Conservation (phyloP, 2,113 vertebrate species). For the Mastomys coucha region DNA sequence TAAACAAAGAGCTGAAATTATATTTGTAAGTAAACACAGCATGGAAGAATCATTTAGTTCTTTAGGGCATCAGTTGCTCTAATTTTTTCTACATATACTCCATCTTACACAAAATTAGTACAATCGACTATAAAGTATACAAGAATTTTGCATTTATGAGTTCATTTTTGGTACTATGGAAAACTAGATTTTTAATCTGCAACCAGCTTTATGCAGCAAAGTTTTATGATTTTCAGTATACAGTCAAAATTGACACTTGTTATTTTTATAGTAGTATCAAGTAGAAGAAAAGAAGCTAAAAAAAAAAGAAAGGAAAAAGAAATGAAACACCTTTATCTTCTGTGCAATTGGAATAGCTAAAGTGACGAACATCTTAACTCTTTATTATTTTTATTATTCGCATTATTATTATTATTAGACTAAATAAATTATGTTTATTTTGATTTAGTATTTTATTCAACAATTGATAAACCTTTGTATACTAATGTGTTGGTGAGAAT, state of each 20-base stretch:
- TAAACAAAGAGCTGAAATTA: constrained; percentile 49
- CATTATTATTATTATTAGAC: not conserved
- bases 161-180: not conserved
- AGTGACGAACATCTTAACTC: rapidly evolving
- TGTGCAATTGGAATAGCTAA: not conserved
- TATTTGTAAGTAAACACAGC: not conserved
- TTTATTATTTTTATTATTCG: not conserved
- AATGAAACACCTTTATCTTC: not conserved
- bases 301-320: not conserved
- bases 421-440: not conserved
- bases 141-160: not conserved
- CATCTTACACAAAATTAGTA: not conserved
- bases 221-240: not conserved
- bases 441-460: not conserved
- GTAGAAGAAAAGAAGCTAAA: not conserved
- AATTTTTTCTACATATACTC: not conserved
- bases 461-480: not conserved
- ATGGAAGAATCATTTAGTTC: not conserved
- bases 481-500: not conserved
- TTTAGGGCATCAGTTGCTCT: not conserved
- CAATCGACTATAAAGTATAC: not conserved
- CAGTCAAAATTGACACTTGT: not conserved
- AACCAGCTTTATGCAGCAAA: not conserved
- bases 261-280: not conserved
- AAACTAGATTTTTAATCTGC: not conserved